phyloP scores from a whole-genome alignment of 2,888 invertebrate species.

The Ischnura elegans region DNA sequence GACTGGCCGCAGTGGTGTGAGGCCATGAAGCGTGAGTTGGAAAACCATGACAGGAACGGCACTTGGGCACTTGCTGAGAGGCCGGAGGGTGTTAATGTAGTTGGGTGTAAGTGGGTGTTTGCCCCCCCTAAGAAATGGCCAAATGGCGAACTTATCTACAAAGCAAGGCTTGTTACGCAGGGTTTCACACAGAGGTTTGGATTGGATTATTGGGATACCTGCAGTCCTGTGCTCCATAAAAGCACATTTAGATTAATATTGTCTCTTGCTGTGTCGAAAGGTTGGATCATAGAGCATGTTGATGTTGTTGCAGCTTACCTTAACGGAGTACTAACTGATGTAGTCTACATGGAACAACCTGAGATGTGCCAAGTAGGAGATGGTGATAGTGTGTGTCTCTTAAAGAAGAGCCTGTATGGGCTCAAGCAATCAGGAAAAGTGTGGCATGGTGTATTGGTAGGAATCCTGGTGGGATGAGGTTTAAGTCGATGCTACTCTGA shows the following conservation, averaged over 20 bases:
- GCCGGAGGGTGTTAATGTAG: neutral
- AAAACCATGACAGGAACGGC: too few relatives aligned
- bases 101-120: too few relatives aligned
- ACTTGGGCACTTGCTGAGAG: neutral
- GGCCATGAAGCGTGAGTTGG: too few relatives aligned
- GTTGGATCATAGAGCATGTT: conserved; percentile 19
- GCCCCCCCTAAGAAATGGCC: too few relatives aligned
- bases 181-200: conserved; percentile 1
- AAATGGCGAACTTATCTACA: neutral
- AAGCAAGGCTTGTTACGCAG: neutral
- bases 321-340: neutral
- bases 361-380: neutral
- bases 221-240: too few relatives aligned
- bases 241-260: neutral
- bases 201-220: too few relatives aligned
- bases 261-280: neutral
- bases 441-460: neutral
- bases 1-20: neutral
- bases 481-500: conserved; percentile 46
- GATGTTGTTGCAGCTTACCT: neutral
- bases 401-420: neutral
- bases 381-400: too few relatives aligned
- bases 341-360: conserved; percentile 2
- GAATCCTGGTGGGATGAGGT: conserved; percentile 25
- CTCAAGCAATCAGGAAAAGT: conserved; percentile 42